Percentiles rank a stretch among this genome's conserved stretches.
Conservation (phyloP, 1,140 invertebrate species). For the Pygmarrhopalites habei region DNA sequence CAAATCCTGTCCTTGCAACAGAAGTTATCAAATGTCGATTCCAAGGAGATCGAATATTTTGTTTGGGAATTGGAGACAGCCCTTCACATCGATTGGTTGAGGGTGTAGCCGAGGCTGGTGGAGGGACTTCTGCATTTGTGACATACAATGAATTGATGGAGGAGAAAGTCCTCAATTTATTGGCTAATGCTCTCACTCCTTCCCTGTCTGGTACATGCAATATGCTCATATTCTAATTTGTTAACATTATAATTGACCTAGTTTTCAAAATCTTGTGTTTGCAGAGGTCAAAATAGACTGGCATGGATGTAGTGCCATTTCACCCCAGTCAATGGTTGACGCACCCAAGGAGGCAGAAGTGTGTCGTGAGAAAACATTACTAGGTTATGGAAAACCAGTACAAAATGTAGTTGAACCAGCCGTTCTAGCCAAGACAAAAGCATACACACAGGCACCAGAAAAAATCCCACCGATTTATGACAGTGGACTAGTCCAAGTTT, state of each 20-base stretch:
- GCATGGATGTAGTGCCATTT: no score
- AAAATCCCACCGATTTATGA: conserved; percentile 36
- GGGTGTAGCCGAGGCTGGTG: conserved; percentile 42
- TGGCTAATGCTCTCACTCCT: conserved; percentile 44
- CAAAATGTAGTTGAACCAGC: no score
- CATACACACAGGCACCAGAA: conserved; percentile 24
- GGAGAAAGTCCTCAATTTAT: conserved; percentile 40
- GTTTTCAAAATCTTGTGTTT: no score
- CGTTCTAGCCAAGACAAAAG: no score
- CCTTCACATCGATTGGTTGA: conserved; percentile 42
- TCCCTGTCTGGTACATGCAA: conserved; percentile 39
- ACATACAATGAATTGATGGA: conserved; percentile 42
- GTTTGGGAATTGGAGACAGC: conserved; percentile 43
- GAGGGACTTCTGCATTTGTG: conserved; percentile 42
- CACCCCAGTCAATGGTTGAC: no score
- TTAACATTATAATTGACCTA: no score
- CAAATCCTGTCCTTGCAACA: conserved; percentile 41
- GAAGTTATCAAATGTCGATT: conserved; percentile 39
- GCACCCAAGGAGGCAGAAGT: no score
- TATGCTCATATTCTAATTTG: no score
- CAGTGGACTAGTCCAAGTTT: conserved; percentile 30
- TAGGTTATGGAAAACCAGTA: conserved; percentile 34
- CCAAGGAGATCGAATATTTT: conserved; percentile 41
- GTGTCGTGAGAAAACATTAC: conserved; percentile 31
- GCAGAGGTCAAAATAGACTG: no score